These are phyloP conservation scores for Falco columbarius DNA, from an alignment of 2,797 vertebrate species.

Conservation along the genomic window DNA sequence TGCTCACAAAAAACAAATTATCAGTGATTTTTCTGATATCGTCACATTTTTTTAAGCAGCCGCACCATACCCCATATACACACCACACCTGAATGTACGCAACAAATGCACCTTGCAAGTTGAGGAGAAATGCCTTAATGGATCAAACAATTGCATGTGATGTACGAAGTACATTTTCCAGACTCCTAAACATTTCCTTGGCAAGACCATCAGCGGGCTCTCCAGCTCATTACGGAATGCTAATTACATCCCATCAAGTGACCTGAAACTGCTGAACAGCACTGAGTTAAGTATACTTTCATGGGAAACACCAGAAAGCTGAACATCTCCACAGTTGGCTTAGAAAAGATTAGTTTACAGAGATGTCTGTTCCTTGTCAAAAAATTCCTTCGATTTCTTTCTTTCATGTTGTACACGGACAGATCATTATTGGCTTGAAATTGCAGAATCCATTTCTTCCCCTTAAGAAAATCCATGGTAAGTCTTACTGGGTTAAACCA, in stretches of 20 bases:
- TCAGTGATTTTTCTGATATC: conserved; percentile 64
- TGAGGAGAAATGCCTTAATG: background rate
- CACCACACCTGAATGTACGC: background rate
- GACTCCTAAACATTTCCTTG: conserved; percentile 8
- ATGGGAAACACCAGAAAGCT: conserved; percentile 39
- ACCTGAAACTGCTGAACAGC: conserved; percentile 24
- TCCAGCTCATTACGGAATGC: conserved; percentile 21
- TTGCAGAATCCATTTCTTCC: conserved; percentile 59
- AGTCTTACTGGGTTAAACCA: conserved; percentile 35
- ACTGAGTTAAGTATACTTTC: background rate
- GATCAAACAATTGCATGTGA: background rate
- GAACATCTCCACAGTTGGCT: conserved; percentile 18
- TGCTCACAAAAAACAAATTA: conserved; percentile 76
- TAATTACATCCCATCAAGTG: conserved; percentile 34
- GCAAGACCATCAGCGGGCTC: background rate
- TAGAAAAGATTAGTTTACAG: conserved; percentile 30
- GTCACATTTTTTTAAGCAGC: background rate
- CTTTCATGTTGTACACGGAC: conserved; percentile 22
- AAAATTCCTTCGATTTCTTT: conserved; percentile 57
- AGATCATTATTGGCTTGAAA: conserved; percentile 53
- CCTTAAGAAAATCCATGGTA: conserved; percentile 45
- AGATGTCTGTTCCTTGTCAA: conserved; percentile 56
- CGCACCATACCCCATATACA: background rate
- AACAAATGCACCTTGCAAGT: background rate
- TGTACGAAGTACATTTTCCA: background rate